phyloP scores from a whole-genome alignment of 2,797 vertebrate species.

The Tenualosa ilisha region DNA sequence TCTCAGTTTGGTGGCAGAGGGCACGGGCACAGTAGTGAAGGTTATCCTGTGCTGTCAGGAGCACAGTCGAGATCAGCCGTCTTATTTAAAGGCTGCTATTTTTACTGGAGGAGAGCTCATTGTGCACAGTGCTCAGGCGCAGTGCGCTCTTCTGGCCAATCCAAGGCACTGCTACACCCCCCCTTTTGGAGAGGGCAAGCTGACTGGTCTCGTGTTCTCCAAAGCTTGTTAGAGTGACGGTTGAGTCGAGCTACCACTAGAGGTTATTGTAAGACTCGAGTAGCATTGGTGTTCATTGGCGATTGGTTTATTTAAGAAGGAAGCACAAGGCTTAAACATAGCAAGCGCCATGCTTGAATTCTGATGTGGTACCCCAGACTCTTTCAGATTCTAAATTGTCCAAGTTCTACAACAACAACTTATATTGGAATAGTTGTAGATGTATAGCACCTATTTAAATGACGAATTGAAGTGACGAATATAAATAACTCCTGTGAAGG shows the following conservation, averaged over 20 bases:
- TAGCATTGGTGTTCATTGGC: neutral
- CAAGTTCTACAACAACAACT: too few relatives aligned
- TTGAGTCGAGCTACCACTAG: neutral
- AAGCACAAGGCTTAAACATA: too few relatives aligned
- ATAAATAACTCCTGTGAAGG: too few relatives aligned
- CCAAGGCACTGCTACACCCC: neutral
- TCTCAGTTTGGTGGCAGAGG: slow-evolving; percentile 4
- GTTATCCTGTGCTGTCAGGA: slow-evolving; percentile 31
- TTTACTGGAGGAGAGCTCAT: slow-evolving; percentile 38
- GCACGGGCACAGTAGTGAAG: slow-evolving; percentile 1
- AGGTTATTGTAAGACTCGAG: neutral
- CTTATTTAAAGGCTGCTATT: slow-evolving; percentile 55
- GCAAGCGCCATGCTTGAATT: too few relatives aligned
- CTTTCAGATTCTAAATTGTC: neutral
- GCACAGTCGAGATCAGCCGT: slow-evolving; percentile 44
- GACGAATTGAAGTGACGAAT: too few relatives aligned
- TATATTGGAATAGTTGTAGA: too few relatives aligned
- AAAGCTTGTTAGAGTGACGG: neutral
- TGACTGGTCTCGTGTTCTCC: neutral
- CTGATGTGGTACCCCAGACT: neutral
- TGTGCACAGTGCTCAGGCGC: neutral
- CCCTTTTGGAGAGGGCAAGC: too few relatives aligned
- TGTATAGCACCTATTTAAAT: too few relatives aligned
- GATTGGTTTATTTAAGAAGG: neutral
- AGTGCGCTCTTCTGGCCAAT: slow-evolving; percentile 62